Evolutionary conservation across 2,113 vertebrate species (phyloP).

Genomic region (Pomatostomus ruficeps): DNA sequence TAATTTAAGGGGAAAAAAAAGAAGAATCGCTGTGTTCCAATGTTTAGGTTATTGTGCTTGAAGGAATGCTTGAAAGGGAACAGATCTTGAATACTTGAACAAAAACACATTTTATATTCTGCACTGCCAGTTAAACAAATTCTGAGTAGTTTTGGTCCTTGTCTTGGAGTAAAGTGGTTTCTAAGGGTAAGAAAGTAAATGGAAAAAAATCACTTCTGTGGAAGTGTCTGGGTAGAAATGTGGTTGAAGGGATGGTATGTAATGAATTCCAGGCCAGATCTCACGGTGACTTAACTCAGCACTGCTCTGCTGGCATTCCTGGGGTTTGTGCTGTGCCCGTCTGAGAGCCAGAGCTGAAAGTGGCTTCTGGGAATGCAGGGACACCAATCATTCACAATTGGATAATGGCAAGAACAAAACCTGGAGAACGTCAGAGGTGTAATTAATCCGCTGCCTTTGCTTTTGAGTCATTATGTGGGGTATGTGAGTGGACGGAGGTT

Average conservation of each 20-base stretch:
- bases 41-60: neutral
- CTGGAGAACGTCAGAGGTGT: neutral
- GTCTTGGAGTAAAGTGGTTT: neutral
- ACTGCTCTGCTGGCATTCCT: neutral
- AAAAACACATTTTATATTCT: neutral
- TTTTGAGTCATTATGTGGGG: conserved; percentile 6
- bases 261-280: neutral
- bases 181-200: neutral
- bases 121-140: neutral
- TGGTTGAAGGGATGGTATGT: neutral
- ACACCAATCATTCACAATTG: neutral
- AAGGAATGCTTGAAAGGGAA: neutral
- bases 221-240: neutral
- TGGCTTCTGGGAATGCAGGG: neutral
- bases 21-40: neutral
- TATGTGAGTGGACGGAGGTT: conserved; percentile 2
- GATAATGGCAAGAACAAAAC: conserved; percentile 14
- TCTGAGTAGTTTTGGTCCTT: neutral
- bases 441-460: neutral
- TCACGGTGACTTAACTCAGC: neutral
- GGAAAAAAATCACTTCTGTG: fast-evolving
- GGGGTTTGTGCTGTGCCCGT: neutral
- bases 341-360: neutral
- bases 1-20: neutral
- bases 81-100: neutral